Evolutionary conservation across 2,888 invertebrate species (phyloP).

Genomic region (Eilema griseolum): DNA sequence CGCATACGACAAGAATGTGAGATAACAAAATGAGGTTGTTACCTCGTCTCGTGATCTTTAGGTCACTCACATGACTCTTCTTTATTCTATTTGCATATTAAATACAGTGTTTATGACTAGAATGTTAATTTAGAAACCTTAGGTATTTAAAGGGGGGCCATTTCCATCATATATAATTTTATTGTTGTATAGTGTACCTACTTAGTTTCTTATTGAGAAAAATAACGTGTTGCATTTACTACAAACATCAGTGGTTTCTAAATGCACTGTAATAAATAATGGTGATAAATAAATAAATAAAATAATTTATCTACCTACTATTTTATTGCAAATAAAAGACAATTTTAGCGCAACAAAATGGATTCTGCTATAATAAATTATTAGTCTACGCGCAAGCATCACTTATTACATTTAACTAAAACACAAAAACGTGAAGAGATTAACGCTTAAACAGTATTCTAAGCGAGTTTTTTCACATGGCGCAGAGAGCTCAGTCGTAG

Average conservation of each 20-base stretch:
- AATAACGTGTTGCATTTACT: no score
- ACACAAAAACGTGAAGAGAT: conserved; percentile 42
- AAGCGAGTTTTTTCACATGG: conserved; percentile 59
- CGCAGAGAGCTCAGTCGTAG: conserved; percentile 48
- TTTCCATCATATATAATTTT: no score
- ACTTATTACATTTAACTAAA: conserved; percentile 53
- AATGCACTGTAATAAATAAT: no score
- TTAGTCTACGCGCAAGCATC: conserved; percentile 51
- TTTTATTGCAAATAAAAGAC: no score
- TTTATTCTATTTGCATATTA: background rate
- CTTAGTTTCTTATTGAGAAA: no score
- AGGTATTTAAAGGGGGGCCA: no score
- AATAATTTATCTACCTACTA: no score
- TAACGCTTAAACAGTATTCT: conserved; percentile 40
- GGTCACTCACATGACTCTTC: conserved; percentile 1
- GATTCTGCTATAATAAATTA: conserved; percentile 48
- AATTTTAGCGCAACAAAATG: conserved; percentile 55
- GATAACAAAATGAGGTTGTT: background rate
- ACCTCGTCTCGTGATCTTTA: background rate
- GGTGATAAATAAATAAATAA: no score
- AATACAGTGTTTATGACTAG: background rate
- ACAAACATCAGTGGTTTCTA: no score
- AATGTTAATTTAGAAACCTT: background rate
- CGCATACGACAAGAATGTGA: background rate
- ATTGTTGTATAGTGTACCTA: no score